phyloP scores from a whole-genome alignment of 1,140 invertebrate species.

The Leptinotarsa texana region DNA sequence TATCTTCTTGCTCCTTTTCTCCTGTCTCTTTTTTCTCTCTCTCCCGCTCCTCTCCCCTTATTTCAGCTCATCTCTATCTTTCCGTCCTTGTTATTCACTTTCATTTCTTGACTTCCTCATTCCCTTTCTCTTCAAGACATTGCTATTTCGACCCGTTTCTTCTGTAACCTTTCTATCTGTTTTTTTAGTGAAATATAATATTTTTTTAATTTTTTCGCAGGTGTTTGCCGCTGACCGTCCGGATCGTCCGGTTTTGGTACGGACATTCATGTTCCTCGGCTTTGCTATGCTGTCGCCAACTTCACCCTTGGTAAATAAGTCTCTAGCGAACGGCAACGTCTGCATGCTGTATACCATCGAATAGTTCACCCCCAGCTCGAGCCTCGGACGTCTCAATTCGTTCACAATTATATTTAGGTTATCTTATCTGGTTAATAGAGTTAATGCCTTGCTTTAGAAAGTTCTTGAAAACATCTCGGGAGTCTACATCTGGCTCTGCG shows the following conservation, averaged over 20 bases:
- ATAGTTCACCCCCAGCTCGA: conserved; percentile 57
- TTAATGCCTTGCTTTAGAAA: neutral
- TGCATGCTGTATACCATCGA: conserved; percentile 83
- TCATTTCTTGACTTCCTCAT: too few species aligned
- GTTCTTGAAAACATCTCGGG: neutral
- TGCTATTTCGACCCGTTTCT: too few species aligned
- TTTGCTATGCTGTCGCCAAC: conserved; percentile 84
- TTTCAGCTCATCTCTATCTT: too few species aligned
- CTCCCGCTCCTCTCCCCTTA: too few species aligned
- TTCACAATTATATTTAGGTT: conserved; percentile 10
- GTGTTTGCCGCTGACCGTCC: conserved; percentile 63
- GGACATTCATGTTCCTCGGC: conserved; percentile 96
- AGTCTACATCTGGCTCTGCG: too few species aligned
- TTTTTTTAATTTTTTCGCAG: conserved; percentile 26
- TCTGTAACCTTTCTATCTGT: too few species aligned
- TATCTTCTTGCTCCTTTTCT: too few species aligned
- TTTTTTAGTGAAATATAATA: too few species aligned
- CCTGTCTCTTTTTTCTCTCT: too few species aligned
- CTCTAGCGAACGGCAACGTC: conserved; percentile 66
- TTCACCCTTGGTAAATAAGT: conserved; percentile 71
- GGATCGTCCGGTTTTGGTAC: conserved; percentile 83
- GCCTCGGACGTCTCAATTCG: conserved; percentile 47
- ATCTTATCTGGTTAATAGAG: neutral
- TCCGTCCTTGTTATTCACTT: too few species aligned
- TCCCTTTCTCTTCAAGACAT: too few species aligned